Base-by-base conservation (phyloP, 30 jellyfish, hydroid and myxozoan species). In the Hydractinia symbiolongicarpus region DNA sequence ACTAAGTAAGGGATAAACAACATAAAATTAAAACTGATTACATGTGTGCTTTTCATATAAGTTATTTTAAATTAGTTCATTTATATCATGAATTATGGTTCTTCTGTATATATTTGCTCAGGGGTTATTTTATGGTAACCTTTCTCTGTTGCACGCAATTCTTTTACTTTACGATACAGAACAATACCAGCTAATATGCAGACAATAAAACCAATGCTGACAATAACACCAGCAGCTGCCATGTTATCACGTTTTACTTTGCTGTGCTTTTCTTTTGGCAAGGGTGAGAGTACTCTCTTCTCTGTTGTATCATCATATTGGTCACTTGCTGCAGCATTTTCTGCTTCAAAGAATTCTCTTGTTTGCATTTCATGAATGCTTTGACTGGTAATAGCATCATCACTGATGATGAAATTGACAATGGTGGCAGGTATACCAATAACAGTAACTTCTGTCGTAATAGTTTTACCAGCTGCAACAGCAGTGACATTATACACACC, bases 171-270 rank as follows among this genome's bases (percentile, higher is more conserved):
- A 55, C 95, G 71, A 88, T 82, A 93, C 79, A 93, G 72, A 73
- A 93, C 95, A 73, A 93, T 94, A 21, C 98, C 96, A 56, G 98
- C 98, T 7, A 93, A 87, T 14, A 83, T 87, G 66, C 98, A 93
- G 19, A 86, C 95, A 21, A 93, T 86, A 61, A 87, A 61, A 55
- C 98, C 98, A 52, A 93, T 81, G 8, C 92, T 86, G 55, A 93
- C 81, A 84, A 93, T 88, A 14, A 93, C 96, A 64, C 83, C 85
- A 8, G 98, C 98, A 6, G 98, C 98, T 9, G 86, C 84, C 44
- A 91, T 90, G 71, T 93, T 93, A 69, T 93, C 96, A 10, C 95
- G 86, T 44, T 84, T 76, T 7, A 11, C 17, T 53, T 20, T 50
- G 50, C 81, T 77, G 53, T 54, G 69, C 83, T 78, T 90, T 53